Evolutionary conservation across 1,140 invertebrate genomes (phyloP).

Genomic region (Sarcophaga bullata): DNA sequence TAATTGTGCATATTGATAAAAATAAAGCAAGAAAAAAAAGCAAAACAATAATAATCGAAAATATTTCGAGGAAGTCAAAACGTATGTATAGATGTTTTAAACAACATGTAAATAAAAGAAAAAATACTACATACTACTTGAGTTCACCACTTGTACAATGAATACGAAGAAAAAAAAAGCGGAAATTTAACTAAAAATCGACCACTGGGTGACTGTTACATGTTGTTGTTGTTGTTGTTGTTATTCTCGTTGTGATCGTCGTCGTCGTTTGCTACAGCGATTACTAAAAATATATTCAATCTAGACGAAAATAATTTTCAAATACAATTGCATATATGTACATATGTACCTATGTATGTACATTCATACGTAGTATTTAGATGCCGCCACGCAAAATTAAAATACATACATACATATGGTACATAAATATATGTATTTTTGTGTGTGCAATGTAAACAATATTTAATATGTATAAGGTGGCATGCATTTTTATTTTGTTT

Average conservation of each 20-base stretch:
- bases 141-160: background rate
- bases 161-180: background rate
- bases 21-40: too few relatives aligned
- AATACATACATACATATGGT: too few relatives aligned
- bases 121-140: background rate
- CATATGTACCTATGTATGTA: too few relatives aligned
- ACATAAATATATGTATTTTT: too few relatives aligned
- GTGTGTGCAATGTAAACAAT: background rate
- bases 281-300: background rate
- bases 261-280: too few relatives aligned
- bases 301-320: conserved; percentile 10
- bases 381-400: too few relatives aligned
- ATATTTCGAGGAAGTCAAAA: background rate
- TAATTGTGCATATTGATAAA: too few relatives aligned
- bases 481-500: background rate
- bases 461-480: background rate
- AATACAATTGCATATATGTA: background rate
- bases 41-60: background rate
- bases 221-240: background rate
- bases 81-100: background rate
- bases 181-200: conserved; percentile 19
- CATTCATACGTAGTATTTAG: too few relatives aligned
- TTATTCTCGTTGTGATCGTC: too few relatives aligned
- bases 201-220: background rate
- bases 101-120: background rate